phyloP scores from a whole-genome alignment of 2,797 vertebrate genomes.

The Anisognathus igniventris region DNA sequence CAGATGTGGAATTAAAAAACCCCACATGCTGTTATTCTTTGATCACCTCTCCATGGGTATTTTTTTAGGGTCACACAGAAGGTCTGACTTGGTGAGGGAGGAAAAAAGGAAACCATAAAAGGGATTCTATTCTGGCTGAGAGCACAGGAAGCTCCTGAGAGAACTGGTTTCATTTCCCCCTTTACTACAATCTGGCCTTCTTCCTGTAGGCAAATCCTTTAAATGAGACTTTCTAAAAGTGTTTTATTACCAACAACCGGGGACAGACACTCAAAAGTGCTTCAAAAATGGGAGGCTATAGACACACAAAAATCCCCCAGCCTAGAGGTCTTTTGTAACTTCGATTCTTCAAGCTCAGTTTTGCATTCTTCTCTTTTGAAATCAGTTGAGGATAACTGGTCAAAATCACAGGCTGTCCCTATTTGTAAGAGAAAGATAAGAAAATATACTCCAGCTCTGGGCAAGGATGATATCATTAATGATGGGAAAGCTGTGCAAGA shows the following conservation, averaged over 20 bases:
- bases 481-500: not conserved
- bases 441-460: not conserved
- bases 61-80: not conserved
- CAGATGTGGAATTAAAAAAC: not conserved
- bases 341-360: not conserved
- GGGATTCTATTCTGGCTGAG: not conserved
- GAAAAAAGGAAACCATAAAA: not conserved
- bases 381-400: not conserved
- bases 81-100: not conserved
- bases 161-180: not conserved
- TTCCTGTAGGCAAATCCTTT: not conserved
- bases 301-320: not conserved
- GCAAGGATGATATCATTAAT: not conserved
- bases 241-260: not conserved
- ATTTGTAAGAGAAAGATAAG: not conserved
- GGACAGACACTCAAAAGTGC: not conserved
- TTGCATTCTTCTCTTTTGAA: not conserved
- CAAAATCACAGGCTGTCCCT: not conserved
- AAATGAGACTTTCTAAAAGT: not conserved
- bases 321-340: not conserved
- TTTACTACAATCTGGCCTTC: not conserved
- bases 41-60: not conserved
- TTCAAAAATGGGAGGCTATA: not conserved
- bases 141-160: not conserved
- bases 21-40: not conserved